These are phyloP conservation scores for Micoletzkya japonica DNA, from an alignment of 2,888 invertebrate genomes.

Conservation along the genomic window DNA sequence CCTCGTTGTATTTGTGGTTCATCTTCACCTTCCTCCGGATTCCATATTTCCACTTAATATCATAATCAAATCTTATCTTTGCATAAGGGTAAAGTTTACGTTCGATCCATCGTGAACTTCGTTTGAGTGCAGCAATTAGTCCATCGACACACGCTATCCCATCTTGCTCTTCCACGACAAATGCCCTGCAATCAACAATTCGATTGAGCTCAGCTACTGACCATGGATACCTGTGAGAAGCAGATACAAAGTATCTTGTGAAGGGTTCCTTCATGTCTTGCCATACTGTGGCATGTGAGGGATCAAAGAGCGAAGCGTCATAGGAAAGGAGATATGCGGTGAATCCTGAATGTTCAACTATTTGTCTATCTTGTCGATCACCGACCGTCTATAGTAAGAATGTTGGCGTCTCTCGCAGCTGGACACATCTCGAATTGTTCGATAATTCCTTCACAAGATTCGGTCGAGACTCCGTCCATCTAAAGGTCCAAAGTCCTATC, in stretches of 20 bases:
- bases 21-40: conserved; percentile 64
- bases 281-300: conserved; percentile 66
- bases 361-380: background rate
- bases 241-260: conserved; percentile 51
- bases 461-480: conserved; percentile 69
- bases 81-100: conserved; percentile 54
- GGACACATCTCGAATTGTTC: conserved; percentile 70
- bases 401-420: conserved; percentile 68
- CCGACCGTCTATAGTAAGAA: conserved; percentile 70
- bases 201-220: too few species aligned
- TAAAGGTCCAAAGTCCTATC: conserved; percentile 55
- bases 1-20: conserved; percentile 62
- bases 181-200: conserved; percentile 33
- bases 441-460: conserved; percentile 69
- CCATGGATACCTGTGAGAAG: conserved; percentile 35
- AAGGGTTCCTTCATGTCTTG: conserved; percentile 70
- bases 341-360: conserved; percentile 61
- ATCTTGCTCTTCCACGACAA: conserved; percentile 69
- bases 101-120: conserved; percentile 70
- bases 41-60: conserved; percentile 70
- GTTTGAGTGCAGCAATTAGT: conserved; percentile 68
- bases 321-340: conserved; percentile 66
- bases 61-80: background rate
- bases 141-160: conserved; percentile 70
- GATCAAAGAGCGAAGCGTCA: conserved; percentile 70